Percentiles rank a stretch among this genome's conserved stretches.
phyloP scores from a whole-genome alignment of 2,113 vertebrate species.

The Chrysemys picta region DNA sequence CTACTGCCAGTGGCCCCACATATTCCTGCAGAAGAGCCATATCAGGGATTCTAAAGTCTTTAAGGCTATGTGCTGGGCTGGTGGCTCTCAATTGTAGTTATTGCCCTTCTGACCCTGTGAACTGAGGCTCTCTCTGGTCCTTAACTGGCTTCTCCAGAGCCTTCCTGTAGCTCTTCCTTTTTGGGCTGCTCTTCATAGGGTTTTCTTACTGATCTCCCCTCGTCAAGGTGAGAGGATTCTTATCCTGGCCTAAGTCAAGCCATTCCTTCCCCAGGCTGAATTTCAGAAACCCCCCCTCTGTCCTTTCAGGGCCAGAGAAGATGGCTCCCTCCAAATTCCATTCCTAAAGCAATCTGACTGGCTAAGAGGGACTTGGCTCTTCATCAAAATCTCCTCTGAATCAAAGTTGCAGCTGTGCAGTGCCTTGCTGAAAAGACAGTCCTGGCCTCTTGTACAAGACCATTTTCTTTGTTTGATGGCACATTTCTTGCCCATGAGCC shows the following conservation, averaged over 20 bases:
- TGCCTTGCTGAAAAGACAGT: background rate
- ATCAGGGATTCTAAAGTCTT: background rate
- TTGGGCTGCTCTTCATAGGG: background rate
- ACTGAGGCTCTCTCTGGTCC: fast-evolving
- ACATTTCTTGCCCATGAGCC: background rate
- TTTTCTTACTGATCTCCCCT: background rate
- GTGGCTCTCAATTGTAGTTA: fast-evolving
- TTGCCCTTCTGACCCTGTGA: background rate
- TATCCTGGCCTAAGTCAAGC: background rate
- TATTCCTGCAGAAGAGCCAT: background rate
- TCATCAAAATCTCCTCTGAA: background rate
- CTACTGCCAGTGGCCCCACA: background rate
- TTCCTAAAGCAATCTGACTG: no score
- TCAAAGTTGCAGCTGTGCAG: background rate
- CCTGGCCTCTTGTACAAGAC: background rate
- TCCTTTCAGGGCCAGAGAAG: background rate
- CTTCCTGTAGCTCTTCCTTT: background rate
- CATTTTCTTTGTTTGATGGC: background rate
- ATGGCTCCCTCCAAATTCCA: no score
- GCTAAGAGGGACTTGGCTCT: no score
- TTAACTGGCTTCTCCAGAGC: fast-evolving
- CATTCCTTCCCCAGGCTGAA: background rate
- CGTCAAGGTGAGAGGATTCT: background rate
- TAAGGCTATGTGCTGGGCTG: background rate
- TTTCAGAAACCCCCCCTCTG: background rate